Conservation (phyloP, 2,113 vertebrate genomes). For the Sphaerodactylus townsendi region DNA sequence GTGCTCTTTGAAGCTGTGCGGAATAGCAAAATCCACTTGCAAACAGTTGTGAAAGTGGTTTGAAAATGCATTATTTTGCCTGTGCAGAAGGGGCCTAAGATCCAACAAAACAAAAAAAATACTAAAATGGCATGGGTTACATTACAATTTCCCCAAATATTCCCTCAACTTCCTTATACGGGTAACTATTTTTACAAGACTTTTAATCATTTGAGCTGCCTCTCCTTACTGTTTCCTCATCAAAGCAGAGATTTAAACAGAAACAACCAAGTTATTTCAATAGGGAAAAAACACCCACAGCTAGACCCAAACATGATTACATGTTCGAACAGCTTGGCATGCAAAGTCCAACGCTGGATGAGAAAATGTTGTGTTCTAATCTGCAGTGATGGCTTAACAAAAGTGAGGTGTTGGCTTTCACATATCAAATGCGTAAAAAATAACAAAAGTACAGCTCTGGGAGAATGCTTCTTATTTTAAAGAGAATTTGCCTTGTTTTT, state of each 20-base stretch:
- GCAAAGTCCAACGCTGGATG: not conserved
- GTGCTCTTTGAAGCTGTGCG: too few species aligned
- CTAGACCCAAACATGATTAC: not conserved
- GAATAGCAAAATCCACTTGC: too few species aligned
- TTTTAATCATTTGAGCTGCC: constrained; percentile 52
- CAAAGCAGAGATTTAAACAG: not conserved
- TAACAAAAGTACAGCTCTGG: not conserved
- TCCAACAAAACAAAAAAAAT: too few species aligned
- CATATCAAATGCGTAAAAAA: not conserved
- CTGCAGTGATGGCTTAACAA: not conserved
- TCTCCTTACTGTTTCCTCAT: constrained; percentile 18
- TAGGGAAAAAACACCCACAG: not conserved
- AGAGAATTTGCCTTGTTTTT: not conserved
- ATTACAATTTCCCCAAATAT: constrained; percentile 49
- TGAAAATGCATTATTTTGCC: too few species aligned
- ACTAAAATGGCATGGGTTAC: too few species aligned
- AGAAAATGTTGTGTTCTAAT: not conserved
- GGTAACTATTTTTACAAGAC: constrained; percentile 55
- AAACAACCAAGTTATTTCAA: not conserved
- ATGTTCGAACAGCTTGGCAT: not conserved
- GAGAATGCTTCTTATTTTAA: not conserved
- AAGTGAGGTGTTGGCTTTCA: not conserved
- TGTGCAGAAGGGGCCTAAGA: too few species aligned
- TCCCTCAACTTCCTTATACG: constrained; percentile 55
- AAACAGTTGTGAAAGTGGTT: too few species aligned